A percentile compares a stretch with the other conserved stretches of the same genome.
Evolutionary conservation across 2,888 invertebrate genomes (phyloP).

Genomic region (Cerastis rubricosa): DNA sequence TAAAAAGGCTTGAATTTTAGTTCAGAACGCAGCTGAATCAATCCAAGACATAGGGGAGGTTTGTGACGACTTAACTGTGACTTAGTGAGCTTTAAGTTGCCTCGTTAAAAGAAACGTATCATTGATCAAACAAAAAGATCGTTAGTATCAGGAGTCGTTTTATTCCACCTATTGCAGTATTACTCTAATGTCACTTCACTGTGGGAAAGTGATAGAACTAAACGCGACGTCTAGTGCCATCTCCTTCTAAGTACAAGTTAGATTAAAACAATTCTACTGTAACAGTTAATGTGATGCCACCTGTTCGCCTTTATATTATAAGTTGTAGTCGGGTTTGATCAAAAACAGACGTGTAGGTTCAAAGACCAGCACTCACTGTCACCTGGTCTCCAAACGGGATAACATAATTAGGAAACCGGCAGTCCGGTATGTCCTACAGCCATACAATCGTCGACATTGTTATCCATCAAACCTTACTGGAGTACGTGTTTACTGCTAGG

Average conservation of each 20-base stretch:
- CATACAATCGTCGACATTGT: not conserved
- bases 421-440: not conserved
- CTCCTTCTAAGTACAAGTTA: not conserved
- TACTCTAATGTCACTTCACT: not conserved
- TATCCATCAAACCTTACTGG: not conserved
- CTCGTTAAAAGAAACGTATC: not conserved
- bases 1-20: conserved; percentile 1
- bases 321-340: too few species aligned
- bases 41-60: not conserved
- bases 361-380: not conserved
- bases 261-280: not conserved
- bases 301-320: not conserved
- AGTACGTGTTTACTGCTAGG: not conserved
- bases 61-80: conserved; percentile 14
- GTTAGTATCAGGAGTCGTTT: too few species aligned
- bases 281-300: not conserved
- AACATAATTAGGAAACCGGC: not conserved
- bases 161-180: not conserved
- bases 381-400: not conserved
- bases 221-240: not conserved
- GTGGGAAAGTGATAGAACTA: not conserved
- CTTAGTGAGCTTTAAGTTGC: conserved; percentile 26
- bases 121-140: not conserved
- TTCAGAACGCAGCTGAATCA: conserved; percentile 12
- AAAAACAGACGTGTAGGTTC: not conserved